Conservation (phyloP, 92 coral and sea anemone species). For the Diadumene lineata region DNA sequence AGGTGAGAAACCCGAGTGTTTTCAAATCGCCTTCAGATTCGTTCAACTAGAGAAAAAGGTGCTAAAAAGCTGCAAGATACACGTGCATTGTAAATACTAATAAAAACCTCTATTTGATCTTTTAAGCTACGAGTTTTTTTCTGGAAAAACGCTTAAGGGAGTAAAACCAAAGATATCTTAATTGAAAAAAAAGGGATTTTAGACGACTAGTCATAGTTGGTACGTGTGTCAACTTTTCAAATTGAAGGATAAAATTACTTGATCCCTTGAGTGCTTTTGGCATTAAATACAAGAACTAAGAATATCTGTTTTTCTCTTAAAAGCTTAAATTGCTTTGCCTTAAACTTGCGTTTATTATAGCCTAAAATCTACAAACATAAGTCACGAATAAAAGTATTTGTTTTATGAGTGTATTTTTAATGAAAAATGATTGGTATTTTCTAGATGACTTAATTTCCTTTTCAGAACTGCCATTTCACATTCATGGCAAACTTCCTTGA, state of each 20-base stretch:
- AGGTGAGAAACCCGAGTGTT: background rate
- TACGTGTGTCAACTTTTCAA: background rate
- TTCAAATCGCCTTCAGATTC: background rate
- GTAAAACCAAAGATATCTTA: background rate
- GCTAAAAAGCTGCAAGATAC: background rate
- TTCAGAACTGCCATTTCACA: conserved; percentile 3
- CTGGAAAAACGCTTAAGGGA: background rate
- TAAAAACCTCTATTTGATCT: background rate
- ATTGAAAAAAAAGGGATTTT: background rate
- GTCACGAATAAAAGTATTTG: background rate
- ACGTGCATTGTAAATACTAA: background rate
- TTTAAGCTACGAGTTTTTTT: background rate
- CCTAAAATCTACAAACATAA: background rate
- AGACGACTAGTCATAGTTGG: background rate
- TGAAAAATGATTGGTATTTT: background rate
- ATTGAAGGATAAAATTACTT: background rate
- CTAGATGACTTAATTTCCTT: background rate
- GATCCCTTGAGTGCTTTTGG: conserved; percentile 6
- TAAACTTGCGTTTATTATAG: background rate
- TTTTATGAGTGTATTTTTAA: background rate
- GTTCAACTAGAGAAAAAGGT: background rate
- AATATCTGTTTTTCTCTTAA: conserved; percentile 9
- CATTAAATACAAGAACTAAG: conserved; percentile 10
- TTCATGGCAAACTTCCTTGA: background rate
- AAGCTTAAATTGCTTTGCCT: conserved; percentile 1